phyloP scores from a whole-genome alignment of 2,888 invertebrate genomes.

The Amiota communis region DNA sequence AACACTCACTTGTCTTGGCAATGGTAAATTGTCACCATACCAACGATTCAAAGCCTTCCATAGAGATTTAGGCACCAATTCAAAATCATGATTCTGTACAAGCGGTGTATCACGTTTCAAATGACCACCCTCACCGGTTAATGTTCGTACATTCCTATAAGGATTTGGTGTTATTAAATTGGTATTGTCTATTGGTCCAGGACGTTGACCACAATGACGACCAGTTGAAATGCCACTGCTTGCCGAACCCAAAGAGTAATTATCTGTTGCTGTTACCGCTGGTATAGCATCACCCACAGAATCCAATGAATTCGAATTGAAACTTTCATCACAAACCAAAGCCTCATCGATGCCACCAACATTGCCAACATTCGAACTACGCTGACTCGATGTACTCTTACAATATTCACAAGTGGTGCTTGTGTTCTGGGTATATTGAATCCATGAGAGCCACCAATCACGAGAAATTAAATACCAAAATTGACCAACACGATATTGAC shows the following conservation, averaged over 20 bases:
- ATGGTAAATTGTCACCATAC: slow-evolving; percentile 85
- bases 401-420: slow-evolving; percentile 74
- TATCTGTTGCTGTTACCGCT: slow-evolving; percentile 76
- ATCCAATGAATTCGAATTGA: slow-evolving; percentile 79
- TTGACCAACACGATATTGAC: slow-evolving; percentile 86
- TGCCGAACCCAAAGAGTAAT: slow-evolving; percentile 73
- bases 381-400: slow-evolving; percentile 65
- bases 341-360: slow-evolving; percentile 76
- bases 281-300: slow-evolving; percentile 77
- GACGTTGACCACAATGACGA: slow-evolving; percentile 74
- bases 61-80: slow-evolving; percentile 87
- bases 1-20: slow-evolving; percentile 79
- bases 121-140: slow-evolving; percentile 92
- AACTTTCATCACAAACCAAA: slow-evolving; percentile 81
- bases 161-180: slow-evolving; percentile 79
- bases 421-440: slow-evolving; percentile 77
- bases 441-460: slow-evolving; percentile 92
- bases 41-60: slow-evolving; percentile 91
- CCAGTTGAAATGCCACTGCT: slow-evolving; percentile 80
- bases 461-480: slow-evolving; percentile 91
- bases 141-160: slow-evolving; percentile 80
- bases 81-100: slow-evolving; percentile 87
- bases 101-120: slow-evolving; percentile 83
- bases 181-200: slow-evolving; percentile 86
- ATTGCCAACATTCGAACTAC: slow-evolving; percentile 43